These are phyloP conservation scores for Tadarida brasiliensis DNA, from an alignment of 2,797 vertebrate genomes.

Conservation along the genomic window DNA sequence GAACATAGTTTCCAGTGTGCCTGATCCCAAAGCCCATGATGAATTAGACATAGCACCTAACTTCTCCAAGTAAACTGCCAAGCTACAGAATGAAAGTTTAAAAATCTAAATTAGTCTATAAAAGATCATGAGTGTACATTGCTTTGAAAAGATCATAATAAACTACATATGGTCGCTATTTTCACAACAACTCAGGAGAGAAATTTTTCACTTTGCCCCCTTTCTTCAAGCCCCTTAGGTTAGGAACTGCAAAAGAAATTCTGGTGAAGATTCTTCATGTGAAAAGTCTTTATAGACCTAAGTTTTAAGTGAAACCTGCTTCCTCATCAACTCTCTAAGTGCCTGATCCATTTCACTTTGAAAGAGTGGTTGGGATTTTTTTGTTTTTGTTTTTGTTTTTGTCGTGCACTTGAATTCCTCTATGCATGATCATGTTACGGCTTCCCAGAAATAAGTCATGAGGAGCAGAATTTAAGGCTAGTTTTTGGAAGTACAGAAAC, in stretches of 20 bases:
- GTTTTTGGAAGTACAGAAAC: slow-evolving; percentile 8
- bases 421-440: neutral
- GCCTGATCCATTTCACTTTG: neutral
- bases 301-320: neutral
- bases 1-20: neutral
- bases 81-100: neutral
- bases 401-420: neutral
- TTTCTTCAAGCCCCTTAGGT: neutral
- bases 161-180: neutral
- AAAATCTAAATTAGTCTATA: neutral
- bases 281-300: neutral
- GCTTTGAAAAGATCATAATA: neutral
- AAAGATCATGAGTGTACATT: neutral
- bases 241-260: neutral
- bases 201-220: neutral
- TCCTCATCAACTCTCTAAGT: neutral
- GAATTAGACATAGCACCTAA: neutral
- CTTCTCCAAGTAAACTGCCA: neutral
- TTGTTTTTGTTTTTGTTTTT: neutral
- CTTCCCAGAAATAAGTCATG: slow-evolving; percentile 4
- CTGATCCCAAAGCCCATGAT: neutral
- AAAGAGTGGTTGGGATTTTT: neutral
- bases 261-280: neutral
- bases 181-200: neutral
- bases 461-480: neutral